Percentiles rank a stretch among this genome's conserved stretches.
phyloP scores from a whole-genome alignment of 1,140 invertebrate genomes.

The Geopemphigus sp. region DNA sequence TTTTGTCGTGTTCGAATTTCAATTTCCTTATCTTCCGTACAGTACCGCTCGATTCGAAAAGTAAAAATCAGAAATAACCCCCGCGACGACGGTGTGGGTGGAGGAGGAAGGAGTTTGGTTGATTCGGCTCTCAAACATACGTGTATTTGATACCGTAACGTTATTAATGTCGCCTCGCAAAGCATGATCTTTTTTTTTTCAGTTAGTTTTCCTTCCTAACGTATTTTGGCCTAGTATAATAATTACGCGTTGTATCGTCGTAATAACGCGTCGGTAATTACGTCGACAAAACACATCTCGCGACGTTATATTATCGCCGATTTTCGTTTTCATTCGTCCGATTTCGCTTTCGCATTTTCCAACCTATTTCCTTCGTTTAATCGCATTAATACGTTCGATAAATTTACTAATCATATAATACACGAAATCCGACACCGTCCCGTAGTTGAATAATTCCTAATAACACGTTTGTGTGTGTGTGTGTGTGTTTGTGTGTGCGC shows the following conservation, averaged over 20 bases:
- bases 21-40: not conserved
- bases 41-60: not conserved
- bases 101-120: too few species aligned
- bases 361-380: not conserved
- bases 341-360: not conserved
- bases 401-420: not conserved
- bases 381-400: not conserved
- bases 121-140: constrained; percentile 9
- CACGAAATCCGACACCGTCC: not conserved
- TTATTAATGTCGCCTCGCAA: not conserved
- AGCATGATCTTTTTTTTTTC: constrained; percentile 1
- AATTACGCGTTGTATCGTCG: not conserved
- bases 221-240: not conserved
- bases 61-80: too few species aligned
- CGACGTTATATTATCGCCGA: not conserved
- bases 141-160: not conserved
- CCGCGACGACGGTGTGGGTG: too few species aligned
- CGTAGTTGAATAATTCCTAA: not conserved
- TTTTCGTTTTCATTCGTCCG: not conserved
- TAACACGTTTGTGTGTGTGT: not conserved
- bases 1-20: constrained; percentile 25
- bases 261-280: too few species aligned
- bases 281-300: not conserved
- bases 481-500: too few species aligned
- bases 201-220: not conserved